phyloP scores from a whole-genome alignment of 2,888 invertebrate species.

The Campoletis raptor region DNA sequence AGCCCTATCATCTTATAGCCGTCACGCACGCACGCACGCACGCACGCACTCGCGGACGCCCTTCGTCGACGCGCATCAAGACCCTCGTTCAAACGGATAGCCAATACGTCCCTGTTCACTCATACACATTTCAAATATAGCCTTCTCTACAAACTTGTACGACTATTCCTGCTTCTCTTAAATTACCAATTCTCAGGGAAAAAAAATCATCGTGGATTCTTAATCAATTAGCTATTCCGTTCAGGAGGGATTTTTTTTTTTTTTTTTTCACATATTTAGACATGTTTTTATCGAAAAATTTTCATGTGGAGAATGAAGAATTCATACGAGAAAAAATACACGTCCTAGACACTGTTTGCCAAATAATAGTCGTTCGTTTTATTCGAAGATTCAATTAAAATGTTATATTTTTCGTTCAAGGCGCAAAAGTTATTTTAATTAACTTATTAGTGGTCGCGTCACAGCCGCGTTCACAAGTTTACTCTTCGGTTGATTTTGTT shows the following conservation, averaged over 20 bases:
- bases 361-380: no score
- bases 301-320: background rate
- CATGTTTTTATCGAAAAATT: background rate
- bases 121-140: background rate
- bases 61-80: conserved; percentile 62
- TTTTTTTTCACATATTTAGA: background rate
- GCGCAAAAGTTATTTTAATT: no score
- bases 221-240: background rate
- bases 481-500: no score
- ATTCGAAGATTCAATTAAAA: no score
- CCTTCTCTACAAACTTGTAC: background rate
- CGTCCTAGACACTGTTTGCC: no score
- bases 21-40: conserved; percentile 54
- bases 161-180: background rate
- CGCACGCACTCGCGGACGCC: conserved; percentile 57
- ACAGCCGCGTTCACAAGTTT: no score
- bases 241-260: background rate
- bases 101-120: conserved; percentile 8
- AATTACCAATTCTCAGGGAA: background rate
- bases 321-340: background rate
- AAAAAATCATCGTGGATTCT: background rate
- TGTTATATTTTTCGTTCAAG: no score
- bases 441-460: no score
- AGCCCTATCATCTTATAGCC: conserved; percentile 47
- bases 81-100: conserved; percentile 50